Conservation (phyloP, 1,140 invertebrate species). For the Zaprionus camerounensis region DNA sequence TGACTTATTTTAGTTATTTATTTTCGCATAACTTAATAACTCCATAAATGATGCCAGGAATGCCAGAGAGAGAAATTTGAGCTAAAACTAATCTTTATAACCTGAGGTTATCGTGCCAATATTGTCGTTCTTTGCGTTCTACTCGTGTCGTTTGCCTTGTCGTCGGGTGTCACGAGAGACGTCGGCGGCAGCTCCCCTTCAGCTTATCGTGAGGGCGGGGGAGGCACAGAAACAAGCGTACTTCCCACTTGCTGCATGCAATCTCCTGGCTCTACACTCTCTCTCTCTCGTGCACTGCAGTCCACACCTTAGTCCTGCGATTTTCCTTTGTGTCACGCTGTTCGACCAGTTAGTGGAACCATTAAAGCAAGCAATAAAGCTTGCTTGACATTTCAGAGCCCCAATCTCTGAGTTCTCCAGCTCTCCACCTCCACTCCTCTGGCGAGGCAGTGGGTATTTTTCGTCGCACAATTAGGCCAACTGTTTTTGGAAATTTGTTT, state of each 20-base stretch:
- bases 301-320: conserved; percentile 42
- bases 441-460: conserved; percentile 15
- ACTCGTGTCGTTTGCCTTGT: conserved; percentile 4
- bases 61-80: neutral
- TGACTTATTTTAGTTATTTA: neutral
- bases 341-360: conserved; percentile 46
- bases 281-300: conserved; percentile 34
- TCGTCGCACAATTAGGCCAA: conserved; percentile 69
- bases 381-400: conserved; percentile 19
- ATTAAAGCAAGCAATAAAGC: conserved; percentile 1
- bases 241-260: conserved; percentile 63
- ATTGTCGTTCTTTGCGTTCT: conserved; percentile 5
- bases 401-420: conserved; percentile 11
- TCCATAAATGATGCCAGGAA: neutral
- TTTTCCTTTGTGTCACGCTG: conserved; percentile 73
- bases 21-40: conserved; percentile 5
- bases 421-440: neutral
- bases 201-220: conserved; percentile 20
- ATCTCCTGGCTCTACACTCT: conserved; percentile 26
- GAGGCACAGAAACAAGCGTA: conserved; percentile 29
- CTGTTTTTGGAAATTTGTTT: conserved; percentile 75
- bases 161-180: conserved; percentile 23
- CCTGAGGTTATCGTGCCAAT: conserved; percentile 10
- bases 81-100: neutral
- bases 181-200: conserved; percentile 29